Evolutionary conservation across 2,888 invertebrate genomes (phyloP), one percentile per base, ranked within the genome.

Genomic region (Orthonychiurus folsomi): DNA sequence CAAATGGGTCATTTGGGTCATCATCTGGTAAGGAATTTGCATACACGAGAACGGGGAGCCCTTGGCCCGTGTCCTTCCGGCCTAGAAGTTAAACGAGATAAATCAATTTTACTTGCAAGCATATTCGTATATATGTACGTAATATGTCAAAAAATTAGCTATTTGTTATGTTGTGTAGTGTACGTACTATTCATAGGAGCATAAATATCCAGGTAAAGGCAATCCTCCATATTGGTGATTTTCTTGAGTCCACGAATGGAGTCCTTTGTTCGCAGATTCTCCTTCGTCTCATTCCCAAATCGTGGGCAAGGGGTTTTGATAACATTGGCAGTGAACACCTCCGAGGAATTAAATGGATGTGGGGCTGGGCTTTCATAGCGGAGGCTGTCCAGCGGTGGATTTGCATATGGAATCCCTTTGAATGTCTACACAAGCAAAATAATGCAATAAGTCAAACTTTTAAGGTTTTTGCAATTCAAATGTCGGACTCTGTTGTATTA

Each of bases 331-430:
- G 61, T 59, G 56, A 64, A 72, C 60, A 69, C 63, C 37, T 68
- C 63, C 18, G 60, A 66, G 0, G 64, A 60, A 1, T 66, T 60
- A 50, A 65, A 55, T 3, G 70, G 64, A 27, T 68, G 60, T n/a
- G 70, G 64, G 2, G 65, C 63, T 28, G 72, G 72, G 53, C 60
- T 65, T 28, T 72, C 70, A 55, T 68, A 96, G 63, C 96, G 83
- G 65, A 95, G 80, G 62, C 86, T 85, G 3, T 90, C 93, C 53
- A 88, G 80, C 28, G 94, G 93, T 23, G 94, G 88, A 59, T 92
- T 90, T 25, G 94, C 95, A 78, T 95, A 96, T 18, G 94, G 94
- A 66, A 96, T 87, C 61, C 70, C 70, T 66, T 66, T 67, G 56
- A 69, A 71, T 25, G 65, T 69, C 71, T 71, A 37, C 37, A 37